phyloP scores from a whole-genome alignment of 2,797 vertebrate genomes.

The Nyctibius grandis region DNA sequence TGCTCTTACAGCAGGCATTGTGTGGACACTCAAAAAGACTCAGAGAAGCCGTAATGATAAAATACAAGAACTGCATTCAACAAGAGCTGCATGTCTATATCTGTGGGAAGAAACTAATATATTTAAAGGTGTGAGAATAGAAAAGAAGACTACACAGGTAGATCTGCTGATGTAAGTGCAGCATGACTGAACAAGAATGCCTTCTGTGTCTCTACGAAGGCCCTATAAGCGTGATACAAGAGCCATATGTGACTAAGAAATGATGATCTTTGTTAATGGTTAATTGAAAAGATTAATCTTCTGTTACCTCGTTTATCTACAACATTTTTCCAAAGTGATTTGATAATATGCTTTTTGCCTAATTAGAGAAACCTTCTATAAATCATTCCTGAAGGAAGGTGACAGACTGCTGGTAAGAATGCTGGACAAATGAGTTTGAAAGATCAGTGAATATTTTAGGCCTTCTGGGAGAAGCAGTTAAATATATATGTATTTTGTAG shows the following conservation, averaged over 20 bases:
- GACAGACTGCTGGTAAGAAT: neutral
- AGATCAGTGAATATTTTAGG: neutral
- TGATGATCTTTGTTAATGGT: neutral
- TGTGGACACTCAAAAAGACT: neutral
- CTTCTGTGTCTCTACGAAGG: neutral
- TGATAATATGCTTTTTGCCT: neutral
- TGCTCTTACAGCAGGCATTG: neutral
- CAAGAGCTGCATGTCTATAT: fast-evolving
- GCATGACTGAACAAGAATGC: neutral
- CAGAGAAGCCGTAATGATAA: neutral
- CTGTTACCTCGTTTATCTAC: neutral
- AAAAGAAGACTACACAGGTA: neutral
- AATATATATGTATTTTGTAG: neutral
- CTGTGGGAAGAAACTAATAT: neutral
- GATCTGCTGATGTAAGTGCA: neutral
- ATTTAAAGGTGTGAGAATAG: neutral
- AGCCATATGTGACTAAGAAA: neutral
- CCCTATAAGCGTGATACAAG: neutral
- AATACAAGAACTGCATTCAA: neutral
- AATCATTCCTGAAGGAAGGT: neutral
- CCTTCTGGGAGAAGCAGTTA: neutral
- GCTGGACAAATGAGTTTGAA: neutral
- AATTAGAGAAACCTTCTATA: neutral
- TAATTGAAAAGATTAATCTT: constrained; percentile 7
- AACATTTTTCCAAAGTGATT: neutral